A percentile compares a stretch with the other conserved stretches of the same genome.
Evolutionary conservation across 23 tunicate species (phyloP).

Genomic region (Halocynthia aurantium): DNA sequence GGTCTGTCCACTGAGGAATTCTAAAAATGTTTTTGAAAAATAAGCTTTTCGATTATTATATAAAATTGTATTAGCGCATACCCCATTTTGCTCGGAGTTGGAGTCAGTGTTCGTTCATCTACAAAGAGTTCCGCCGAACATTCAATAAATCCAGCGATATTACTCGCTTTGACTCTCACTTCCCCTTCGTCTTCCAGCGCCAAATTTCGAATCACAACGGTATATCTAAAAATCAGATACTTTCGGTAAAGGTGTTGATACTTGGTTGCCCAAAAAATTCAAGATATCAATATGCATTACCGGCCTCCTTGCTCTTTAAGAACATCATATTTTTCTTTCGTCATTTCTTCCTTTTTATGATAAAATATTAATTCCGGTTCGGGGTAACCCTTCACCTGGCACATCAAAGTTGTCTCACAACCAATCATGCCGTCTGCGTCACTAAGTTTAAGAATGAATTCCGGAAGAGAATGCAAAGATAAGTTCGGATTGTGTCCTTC

Average conservation of each 20-base stretch:
- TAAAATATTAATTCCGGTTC: slow-evolving; percentile 15
- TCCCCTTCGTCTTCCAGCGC: slow-evolving; percentile 24
- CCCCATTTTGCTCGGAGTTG: slow-evolving; percentile 10
- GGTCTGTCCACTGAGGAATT: not conserved
- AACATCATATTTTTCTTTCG: not conserved
- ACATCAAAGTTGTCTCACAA: not conserved
- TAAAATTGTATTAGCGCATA: not conserved
- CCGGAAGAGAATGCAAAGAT: not conserved
- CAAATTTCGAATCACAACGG: slow-evolving; percentile 2
- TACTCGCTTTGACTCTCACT: slow-evolving; percentile 5
- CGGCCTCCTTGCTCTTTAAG: not conserved
- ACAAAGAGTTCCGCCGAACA: slow-evolving; percentile 13
- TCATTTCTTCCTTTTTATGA: slow-evolving; percentile 21
- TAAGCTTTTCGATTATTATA: not conserved
- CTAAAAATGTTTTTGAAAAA: not conserved
- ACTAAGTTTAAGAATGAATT: not conserved
- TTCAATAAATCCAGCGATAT: slow-evolving; percentile 14
- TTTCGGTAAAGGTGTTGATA: too few species aligned
- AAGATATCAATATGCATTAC: not conserved
- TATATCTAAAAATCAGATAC: not conserved
- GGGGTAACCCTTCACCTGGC: slow-evolving; percentile 6
- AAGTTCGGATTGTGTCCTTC: too few species aligned
- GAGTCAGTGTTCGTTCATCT: slow-evolving; percentile 4
- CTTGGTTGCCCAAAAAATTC: too few species aligned
- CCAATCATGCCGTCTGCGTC: slow-evolving; percentile 12